Conservation (phyloP, 2,888 invertebrate species). For the Cecidostiba fungosa region DNA sequence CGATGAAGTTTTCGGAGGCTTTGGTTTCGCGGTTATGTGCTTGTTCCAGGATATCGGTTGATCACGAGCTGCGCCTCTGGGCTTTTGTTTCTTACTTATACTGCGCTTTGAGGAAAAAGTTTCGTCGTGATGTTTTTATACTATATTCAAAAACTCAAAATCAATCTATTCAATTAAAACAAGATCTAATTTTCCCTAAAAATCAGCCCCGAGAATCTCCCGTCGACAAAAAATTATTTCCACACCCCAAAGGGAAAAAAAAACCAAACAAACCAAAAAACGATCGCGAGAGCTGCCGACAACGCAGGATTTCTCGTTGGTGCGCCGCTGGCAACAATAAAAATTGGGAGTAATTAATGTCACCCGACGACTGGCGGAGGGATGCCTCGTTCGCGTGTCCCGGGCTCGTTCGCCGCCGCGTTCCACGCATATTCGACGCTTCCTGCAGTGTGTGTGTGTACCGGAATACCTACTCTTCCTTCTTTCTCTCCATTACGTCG, state of each 20-base stretch:
- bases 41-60: neutral
- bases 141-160: too few species aligned
- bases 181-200: neutral
- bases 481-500: conserved; percentile 33
- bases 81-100: too few species aligned
- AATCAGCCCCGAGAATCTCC: too few species aligned
- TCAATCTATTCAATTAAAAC: neutral
- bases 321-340: conserved; percentile 36
- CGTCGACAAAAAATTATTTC: too few species aligned
- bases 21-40: neutral
- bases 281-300: neutral
- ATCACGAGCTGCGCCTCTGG: neutral
- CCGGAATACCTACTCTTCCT: neutral
- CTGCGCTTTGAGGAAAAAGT: too few species aligned
- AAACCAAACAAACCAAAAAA: neutral
- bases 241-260: neutral
- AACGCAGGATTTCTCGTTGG: neutral
- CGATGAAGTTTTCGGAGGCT: neutral
- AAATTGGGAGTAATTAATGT: conserved; percentile 67
- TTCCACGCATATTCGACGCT: conserved; percentile 67
- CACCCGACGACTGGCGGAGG: conserved; percentile 32
- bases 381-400: conserved; percentile 69
- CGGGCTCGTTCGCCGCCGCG: conserved; percentile 65
- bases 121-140: too few species aligned
- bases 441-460: conserved; percentile 2